Base-by-base conservation (phyloP, 2,113 vertebrate species). In the Dryoscopus gambensis region DNA sequence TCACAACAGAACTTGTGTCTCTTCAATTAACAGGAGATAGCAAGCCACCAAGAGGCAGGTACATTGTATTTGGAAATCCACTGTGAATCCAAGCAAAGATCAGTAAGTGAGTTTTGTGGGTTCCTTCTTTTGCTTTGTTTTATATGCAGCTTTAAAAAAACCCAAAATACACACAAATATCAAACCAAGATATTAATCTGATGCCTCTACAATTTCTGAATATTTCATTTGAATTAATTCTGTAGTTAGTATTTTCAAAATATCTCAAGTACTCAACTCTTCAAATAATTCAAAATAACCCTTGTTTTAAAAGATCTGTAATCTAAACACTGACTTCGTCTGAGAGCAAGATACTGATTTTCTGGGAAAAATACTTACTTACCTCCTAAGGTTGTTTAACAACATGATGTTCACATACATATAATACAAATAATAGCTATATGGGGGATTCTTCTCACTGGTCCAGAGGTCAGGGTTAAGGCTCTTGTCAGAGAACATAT, bases 331-430 rank as follows among this genome's bases (percentile, higher is more conserved):
- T 47, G 50, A 73, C 40, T 69, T 56, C 73, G 24, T 46, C 1
- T 50, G 25, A 78, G 40, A 76, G 28, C 39, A 70, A 83, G 37
- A 65, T 50, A 79, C 14, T 87, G 28, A 46, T 62, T 90, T 86
- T 62, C 64, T 80, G 30, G 37, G 73, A 24, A 90, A 55, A 86
- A 24, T n/a, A 5, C 42, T 47, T 92, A 97, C 98, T 97, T 97
- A 99, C 99, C 98, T 99, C 96, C 99, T 98, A 77, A 99, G 98
- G 97, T 99, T 99, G 98, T 99, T 99, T 76, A 99, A 98, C 96
- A 99, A 98, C 99, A 99, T 99, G 98, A 99, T 98, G 98, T 99
- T 99, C 96, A 98, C 98, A 7, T 99, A 99, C 99, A 99, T 99
- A 78, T 99, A 99, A 96, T 99, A 99, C 86, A 99, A 97, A 96